Conservation (phyloP, 2,113 vertebrate genomes). For the Cyanocitta stelleri region DNA sequence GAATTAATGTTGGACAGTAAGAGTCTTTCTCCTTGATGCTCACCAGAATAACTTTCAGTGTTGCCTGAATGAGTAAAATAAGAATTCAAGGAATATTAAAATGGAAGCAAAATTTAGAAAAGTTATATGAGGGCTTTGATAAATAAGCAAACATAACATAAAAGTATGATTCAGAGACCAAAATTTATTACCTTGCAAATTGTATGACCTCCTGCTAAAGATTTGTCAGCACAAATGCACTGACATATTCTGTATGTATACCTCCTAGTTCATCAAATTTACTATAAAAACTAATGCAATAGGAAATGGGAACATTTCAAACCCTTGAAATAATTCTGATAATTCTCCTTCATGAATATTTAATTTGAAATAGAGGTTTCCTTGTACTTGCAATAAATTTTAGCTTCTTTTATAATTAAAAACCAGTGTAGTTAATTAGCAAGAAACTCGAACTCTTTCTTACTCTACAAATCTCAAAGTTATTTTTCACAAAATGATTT, state of each 20-base stretch:
- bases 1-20: not conserved
- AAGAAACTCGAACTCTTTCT: not conserved
- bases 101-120: not conserved
- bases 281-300: not conserved
- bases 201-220: not conserved
- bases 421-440: not conserved
- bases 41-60: not conserved
- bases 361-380: not conserved
- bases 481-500: not conserved
- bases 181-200: not conserved
- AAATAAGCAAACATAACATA: not conserved
- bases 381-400: not conserved
- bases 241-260: not conserved
- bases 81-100: not conserved
- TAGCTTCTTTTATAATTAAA: not conserved
- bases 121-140: not conserved
- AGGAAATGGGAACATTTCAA: not conserved
- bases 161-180: not conserved
- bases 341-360: not conserved
- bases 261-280: not conserved
- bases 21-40: not conserved
- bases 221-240: not conserved
- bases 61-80: not conserved
- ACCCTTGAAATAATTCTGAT: not conserved
- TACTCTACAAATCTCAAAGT: not conserved